Evolutionary conservation across 2,113 vertebrate species (phyloP).

Genomic region (Cyanistes caeruleus): DNA sequence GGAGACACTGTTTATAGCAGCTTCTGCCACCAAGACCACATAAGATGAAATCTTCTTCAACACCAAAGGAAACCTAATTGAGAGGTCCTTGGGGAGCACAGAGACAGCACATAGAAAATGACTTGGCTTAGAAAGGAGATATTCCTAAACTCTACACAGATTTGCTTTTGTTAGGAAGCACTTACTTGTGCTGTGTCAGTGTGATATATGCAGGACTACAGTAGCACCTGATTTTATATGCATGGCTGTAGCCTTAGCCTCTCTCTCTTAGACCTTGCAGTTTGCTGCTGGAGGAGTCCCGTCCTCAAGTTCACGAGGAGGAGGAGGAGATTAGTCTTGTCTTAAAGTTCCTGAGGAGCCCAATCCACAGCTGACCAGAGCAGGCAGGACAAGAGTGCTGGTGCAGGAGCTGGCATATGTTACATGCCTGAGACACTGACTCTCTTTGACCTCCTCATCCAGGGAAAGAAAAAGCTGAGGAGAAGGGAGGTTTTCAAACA

Average conservation of each 20-base stretch:
- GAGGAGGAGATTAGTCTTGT: not conserved
- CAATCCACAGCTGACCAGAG: not conserved
- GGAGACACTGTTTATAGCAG: not conserved
- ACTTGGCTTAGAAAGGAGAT: not conserved
- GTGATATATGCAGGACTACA: constrained; percentile 14
- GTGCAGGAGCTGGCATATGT: not conserved
- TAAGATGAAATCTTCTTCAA: not conserved
- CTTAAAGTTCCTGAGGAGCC: not conserved
- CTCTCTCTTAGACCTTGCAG: not conserved
- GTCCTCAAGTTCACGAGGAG: not conserved
- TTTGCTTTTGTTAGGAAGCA: constrained; percentile 30
- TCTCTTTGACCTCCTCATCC: not conserved
- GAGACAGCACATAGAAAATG: not conserved
- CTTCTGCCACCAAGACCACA: not conserved
- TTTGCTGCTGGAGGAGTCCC: not conserved
- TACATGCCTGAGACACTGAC: not conserved
- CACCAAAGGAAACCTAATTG: not conserved
- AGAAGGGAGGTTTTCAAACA: not conserved
- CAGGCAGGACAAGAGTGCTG: not conserved
- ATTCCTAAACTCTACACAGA: not conserved
- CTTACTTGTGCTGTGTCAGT: not conserved
- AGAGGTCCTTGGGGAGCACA: not conserved
- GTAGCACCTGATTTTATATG: not conserved
- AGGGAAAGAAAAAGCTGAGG: not conserved
- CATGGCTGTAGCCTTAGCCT: not conserved